Conservation (phyloP, 2,888 invertebrate genomes). For the Trichacis sp. region DNA sequence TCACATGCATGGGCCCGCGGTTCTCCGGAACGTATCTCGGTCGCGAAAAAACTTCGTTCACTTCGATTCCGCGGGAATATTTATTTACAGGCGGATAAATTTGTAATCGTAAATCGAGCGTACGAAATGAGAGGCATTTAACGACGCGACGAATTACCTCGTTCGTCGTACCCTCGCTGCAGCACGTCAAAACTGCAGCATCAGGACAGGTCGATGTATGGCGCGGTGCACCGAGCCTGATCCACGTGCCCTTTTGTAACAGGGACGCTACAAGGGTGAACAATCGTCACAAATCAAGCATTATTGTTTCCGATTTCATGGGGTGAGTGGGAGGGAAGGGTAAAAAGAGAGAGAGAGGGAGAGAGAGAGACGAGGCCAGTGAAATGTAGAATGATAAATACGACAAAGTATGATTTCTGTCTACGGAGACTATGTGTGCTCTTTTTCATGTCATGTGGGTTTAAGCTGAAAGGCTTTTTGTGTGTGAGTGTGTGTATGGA, state of each 20-base stretch:
- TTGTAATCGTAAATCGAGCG: conserved; percentile 12
- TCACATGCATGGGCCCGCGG: no score
- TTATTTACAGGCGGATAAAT: conserved; percentile 8
- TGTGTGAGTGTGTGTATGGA: no score
- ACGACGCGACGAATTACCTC: background rate
- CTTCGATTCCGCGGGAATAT: no score
- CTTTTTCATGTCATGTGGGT: no score
- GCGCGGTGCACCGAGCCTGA: no score
- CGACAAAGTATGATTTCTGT: background rate
- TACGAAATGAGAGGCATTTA: conserved; percentile 12
- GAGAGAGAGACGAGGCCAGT: background rate
- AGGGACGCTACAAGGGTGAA: conserved; percentile 11
- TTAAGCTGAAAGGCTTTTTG: no score
- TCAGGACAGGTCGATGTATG: conserved; percentile 1
- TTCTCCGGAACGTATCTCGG: no score
- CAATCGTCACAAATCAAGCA: conserved; percentile 16
- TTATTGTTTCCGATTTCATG: conserved; percentile 12
- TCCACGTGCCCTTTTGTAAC: conserved; percentile 9
- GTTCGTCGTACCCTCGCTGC: no score
- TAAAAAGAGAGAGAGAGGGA: conserved; percentile 4
- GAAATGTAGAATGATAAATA: background rate
- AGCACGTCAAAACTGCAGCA: conserved; percentile 10
- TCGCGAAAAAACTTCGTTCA: no score
- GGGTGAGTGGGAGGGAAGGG: conserved; percentile 3
- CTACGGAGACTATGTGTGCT: no score